Evolutionary conservation across 2,888 invertebrate species (phyloP).

Genomic region (Poecilobothrus nobilitatus): DNA sequence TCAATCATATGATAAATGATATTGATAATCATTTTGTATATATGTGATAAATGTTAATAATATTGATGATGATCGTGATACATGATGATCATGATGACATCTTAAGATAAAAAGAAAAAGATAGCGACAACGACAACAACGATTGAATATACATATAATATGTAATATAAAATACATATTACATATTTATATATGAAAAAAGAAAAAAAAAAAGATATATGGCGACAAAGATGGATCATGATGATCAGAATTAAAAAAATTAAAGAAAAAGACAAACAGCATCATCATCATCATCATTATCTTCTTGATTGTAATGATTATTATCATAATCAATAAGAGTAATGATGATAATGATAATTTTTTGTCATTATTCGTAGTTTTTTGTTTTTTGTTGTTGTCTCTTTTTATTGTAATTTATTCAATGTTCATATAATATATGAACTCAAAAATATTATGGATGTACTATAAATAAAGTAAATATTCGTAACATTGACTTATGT

Average conservation of each 20-base stretch:
- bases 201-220: neutral
- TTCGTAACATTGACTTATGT: neutral
- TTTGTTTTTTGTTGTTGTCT: neutral
- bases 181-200: neutral
- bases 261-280: neutral
- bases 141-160: neutral
- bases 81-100: neutral
- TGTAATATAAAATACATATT: neutral
- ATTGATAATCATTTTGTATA: neutral
- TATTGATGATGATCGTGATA: neutral
- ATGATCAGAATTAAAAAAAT: neutral
- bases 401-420: neutral
- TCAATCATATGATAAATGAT: neutral
- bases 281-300: neutral
- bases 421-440: neutral
- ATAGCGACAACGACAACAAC: neutral
- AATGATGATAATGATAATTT: neutral
- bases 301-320: neutral
- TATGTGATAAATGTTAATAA: neutral
- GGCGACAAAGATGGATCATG: slow-evolving; percentile 6
- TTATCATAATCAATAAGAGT: neutral
- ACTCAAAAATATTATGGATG: too few relatives aligned
- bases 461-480: too few relatives aligned
- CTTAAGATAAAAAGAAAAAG: neutral
- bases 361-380: neutral